phyloP scores from a whole-genome alignment of 2,797 vertebrate genomes.

The Artibeus lituratus region DNA sequence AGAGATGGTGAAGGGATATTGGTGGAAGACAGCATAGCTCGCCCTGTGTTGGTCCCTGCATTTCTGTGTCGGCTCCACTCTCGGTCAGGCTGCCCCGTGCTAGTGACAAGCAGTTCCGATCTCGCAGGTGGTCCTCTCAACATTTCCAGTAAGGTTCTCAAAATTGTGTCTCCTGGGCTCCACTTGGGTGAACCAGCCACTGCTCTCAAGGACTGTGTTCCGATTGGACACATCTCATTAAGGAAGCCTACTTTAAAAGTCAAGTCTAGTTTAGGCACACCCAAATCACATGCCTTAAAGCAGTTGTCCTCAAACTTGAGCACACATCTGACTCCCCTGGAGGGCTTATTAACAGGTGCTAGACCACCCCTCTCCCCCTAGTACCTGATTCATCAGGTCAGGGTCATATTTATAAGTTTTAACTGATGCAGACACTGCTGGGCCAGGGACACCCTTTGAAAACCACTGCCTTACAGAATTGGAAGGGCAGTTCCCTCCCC shows the following conservation, averaged over 20 bases:
- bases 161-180: neutral
- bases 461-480: neutral
- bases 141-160: neutral
- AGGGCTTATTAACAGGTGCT: neutral
- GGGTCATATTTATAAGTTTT: neutral
- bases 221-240: neutral
- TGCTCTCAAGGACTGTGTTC: neutral
- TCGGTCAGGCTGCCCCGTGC: neutral
- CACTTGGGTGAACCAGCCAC: neutral
- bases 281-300: neutral
- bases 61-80: neutral
- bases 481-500: neutral
- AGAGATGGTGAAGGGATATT: neutral
- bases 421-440: neutral
- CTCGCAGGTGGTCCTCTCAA: neutral
- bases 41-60: neutral
- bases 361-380: accelerated
- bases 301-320: neutral
- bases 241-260: neutral
- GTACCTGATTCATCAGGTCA: neutral
- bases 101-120: neutral
- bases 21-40: neutral
- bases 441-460: neutral
- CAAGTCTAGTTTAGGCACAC: neutral
- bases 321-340: too few relatives aligned